Percentiles rank a stretch among this genome's conserved stretches.
These are phyloP conservation scores for Norana najaformis DNA, from an alignment of 2,888 invertebrate genomes.

Conservation along the genomic window DNA sequence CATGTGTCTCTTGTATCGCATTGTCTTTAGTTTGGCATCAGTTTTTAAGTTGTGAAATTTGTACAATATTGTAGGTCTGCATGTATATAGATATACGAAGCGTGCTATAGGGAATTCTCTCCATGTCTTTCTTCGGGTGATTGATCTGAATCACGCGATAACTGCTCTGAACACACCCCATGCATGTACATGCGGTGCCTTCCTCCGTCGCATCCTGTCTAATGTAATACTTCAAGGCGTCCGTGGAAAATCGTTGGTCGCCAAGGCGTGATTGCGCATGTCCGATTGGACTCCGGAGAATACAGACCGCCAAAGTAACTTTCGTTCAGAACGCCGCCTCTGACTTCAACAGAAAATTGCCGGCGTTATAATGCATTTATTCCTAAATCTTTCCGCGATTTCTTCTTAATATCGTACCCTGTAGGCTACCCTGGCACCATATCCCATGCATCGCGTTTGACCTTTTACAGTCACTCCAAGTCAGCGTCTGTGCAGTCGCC, in stretches of 20 bases:
- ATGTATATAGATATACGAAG: neutral
- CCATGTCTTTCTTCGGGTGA: neutral
- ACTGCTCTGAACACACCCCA: neutral
- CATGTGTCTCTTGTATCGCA: neutral
- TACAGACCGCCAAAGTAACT: neutral
- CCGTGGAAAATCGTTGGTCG: neutral
- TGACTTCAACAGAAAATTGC: neutral
- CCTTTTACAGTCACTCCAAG: neutral
- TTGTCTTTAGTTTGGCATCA: too few relatives aligned
- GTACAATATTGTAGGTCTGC: neutral
- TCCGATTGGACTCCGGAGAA: neutral
- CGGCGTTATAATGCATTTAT: neutral
- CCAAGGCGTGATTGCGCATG: constrained; percentile 13
- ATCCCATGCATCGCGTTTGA: neutral
- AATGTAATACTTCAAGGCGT: neutral
- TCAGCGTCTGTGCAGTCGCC: neutral
- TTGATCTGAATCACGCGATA: neutral
- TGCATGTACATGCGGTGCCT: neutral
- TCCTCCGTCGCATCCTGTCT: neutral
- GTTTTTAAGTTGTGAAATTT: neutral
- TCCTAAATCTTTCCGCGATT: neutral
- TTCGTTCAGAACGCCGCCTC: neutral
- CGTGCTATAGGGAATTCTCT: neutral
- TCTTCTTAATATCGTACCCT: neutral
- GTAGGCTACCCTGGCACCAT: neutral